Base-by-base conservation (phyloP, 2,113 vertebrate species). In the Scomber scombrus region DNA sequence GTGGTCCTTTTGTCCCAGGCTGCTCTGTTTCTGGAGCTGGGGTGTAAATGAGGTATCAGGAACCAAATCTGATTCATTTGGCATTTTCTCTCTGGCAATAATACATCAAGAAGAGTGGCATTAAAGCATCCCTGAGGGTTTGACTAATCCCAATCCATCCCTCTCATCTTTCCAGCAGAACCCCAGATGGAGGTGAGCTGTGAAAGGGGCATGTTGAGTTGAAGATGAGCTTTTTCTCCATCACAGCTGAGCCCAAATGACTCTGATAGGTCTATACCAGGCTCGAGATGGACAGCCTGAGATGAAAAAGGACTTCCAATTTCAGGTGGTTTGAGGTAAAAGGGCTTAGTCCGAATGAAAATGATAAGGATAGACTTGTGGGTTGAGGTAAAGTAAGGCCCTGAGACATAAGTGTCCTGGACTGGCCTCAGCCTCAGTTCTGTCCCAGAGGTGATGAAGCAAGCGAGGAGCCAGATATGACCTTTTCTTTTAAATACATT, bases 141-240 rank as follows among this genome's bases (percentile, higher is more conserved):
- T 75, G 9, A 4, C 77, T 76, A 43, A 81, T 58, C 34, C 34
- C 26, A 45, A 1, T 54, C 16, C 12, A 5, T 19, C 43, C 21
- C 47, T 62, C 34, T 72, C 56, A 50, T 78, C 26, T 31, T 47
- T 0, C 3, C 51, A 40, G 21, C 57, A 21, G 50, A 26, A 60
- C 23, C 52, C 55, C 56, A 56, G 68, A 26, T 29, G 49, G 52
- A 71, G 63, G 34, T 34, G 55, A 76, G 14, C 11, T 51, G 19
- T 71, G 10, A 85, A 85, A 71, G 68, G 49, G 60, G 15, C 81
- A 62, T 2, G 49, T 82, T 89, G 90, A 26, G 89, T 21, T n/a
- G 12, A 16, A 75, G 66, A 91, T 91, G 85, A 87, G 75, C 26
- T 86, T 61, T 69, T 45, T 46, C 62, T 74, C 29, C 51, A 26